Evolutionary conservation across 2,113 vertebrate species (phyloP), one percentile per base, ranked within the genome.

Genomic region (Nothobranchius kuhntae): DNA sequence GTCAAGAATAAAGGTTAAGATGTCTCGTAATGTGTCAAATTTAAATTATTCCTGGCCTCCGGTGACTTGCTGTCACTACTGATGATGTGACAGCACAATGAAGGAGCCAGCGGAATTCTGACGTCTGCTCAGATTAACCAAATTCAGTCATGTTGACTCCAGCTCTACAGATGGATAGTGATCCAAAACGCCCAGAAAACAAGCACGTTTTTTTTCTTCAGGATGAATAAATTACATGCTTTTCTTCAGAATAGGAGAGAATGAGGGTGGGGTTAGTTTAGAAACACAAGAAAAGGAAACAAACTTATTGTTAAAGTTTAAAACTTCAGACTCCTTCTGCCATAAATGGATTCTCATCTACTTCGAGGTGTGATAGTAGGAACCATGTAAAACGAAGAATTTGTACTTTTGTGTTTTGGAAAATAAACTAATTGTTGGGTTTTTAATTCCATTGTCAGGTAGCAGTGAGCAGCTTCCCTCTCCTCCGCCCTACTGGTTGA

Each of bases 11-110:
- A 13, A 14, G 54, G 35, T 40, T 17, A 15, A n/a, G n/a, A 40
- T 35, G 36, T 38, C 36, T 57, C 35, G 17, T 57, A n/a, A 17
- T 12, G 9, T 17, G 36, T 36, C 53, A 55, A 55, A 55, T 45
- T 59, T 13, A 30, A 35, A 61, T n/a, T 1, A 10, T 61, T 24
- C 13, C n/a, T 30, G 13, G 26, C 8, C 13, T 61, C 24, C 44
- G 35, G 30, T 48, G 59, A 30, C 13, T 15, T 24, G 6, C 9
- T 61, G 59, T 61, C 45, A 48, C 26, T 13, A 61, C 14, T 61
- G 59, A 61, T 35, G 13, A 61, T 61, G 13, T 60, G 55, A 17
- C 55, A 42, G 36, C 42, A 21, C 36, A 57, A 8, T 21, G 55
- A 57, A 57, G n/a, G 15, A 57, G 36, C 36, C 5, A 15, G 9